Base-by-base conservation (phyloP, 92 coral and sea anemone species). In the Epizoanthus scotinus region DNA sequence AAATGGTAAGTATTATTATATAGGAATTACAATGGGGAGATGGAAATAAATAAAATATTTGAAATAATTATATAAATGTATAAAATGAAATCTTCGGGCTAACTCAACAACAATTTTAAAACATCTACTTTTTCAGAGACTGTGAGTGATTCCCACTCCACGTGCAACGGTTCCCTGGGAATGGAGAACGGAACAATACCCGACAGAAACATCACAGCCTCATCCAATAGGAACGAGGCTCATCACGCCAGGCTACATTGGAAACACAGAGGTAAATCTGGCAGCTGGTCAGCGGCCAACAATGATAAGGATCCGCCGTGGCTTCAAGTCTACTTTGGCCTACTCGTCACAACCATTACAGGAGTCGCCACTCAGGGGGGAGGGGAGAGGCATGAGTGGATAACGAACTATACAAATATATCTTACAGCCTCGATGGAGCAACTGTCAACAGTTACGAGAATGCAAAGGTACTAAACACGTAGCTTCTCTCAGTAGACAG, bases 311-410 rank as follows among this genome's bases (percentile, higher is more conserved):
- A 42, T 52, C n/a, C n/a, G n/a, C 61, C 22, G 62, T 70, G 77
- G 77, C 77, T 70, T 70, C 77, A 70, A 44, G 77, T 70, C 21
- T 36, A 70, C 40, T 70, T 70, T 59, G 61, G 62, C 53, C 21
- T 59, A 52, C 20, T 13, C 19, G 50, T 13, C 19, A 70, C 57
- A 12, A 1, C 15, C 7, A 9, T 70, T 9, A 47, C 77, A 25
- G 40, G 58, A 53, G 77, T 70, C 2, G 77, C 77, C 5, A 70
- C 77, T 50, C 77, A 70, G 60, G 77, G 77, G 10, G 50, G 77
- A 70, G 8, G 13, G 4, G 77, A 52, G n/a, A n/a, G n/a, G n/a
- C n/a, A n/a, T n/a, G n/a, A 70, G n/a, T 70, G 77, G 77, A 59
- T 70, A 8, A 25, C 22, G 3, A 14, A 38, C 8, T 70, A 70